phyloP scores from a whole-genome alignment of 2,113 vertebrate species.

The Thryonomys swinderianus region DNA sequence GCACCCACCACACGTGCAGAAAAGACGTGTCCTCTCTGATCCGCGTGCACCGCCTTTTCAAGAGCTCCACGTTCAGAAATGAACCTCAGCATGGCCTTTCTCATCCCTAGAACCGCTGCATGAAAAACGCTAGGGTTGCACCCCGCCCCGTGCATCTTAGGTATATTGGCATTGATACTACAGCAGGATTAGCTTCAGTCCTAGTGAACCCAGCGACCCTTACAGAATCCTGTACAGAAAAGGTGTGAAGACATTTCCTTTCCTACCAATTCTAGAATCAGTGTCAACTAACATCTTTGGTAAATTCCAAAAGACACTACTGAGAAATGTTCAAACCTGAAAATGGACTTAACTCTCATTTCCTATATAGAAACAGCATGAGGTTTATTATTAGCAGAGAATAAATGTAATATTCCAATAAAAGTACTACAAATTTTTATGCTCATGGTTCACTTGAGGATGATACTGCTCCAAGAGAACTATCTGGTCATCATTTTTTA shows the following conservation, averaged over 20 bases:
- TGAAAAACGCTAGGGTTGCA: neutral
- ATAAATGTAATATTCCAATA: conserved; percentile 69
- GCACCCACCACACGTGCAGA: neutral
- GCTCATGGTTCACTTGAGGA: conserved; percentile 68
- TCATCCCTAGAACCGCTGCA: neutral
- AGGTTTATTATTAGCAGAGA: conserved; percentile 69
- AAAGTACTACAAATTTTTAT: conserved; percentile 71
- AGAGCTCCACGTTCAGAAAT: neutral
- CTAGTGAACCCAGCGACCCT: neutral
- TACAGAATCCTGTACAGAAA: neutral
- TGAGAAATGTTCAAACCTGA: conserved; percentile 52
- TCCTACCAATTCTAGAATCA: neutral
- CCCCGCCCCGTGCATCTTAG: neutral
- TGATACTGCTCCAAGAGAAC: conserved; percentile 42
- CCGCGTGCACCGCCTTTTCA: neutral
- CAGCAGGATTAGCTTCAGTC: neutral
- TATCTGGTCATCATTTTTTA: conserved; percentile 75
- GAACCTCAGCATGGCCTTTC: neutral
- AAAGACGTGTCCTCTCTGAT: neutral
- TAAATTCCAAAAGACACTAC: conserved; percentile 48
- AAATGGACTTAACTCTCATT: conserved; percentile 66
- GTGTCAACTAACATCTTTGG: neutral
- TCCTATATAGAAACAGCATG: conserved; percentile 64
- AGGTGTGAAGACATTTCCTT: neutral
- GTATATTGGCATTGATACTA: neutral